Conservation (phyloP, 2,888 invertebrate species). For the Formica aserva region DNA sequence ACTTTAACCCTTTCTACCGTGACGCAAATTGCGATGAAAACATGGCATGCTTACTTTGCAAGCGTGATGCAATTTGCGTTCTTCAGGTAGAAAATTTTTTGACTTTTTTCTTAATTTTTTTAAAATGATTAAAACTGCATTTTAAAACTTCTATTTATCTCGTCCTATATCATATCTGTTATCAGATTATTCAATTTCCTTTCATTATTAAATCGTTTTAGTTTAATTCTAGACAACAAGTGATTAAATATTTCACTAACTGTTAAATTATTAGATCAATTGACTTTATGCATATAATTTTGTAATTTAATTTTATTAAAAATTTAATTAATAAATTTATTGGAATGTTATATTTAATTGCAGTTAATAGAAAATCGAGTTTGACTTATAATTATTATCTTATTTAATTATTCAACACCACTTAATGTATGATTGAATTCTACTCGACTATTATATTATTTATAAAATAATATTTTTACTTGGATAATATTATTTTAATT, state of each 20-base stretch:
- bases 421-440: neutral
- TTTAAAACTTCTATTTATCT: neutral
- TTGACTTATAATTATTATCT: neutral
- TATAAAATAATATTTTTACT: too few species aligned
- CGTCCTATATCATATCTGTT: neutral
- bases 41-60: neutral
- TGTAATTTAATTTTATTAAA: neutral
- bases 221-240: neutral
- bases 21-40: slow-evolving; percentile 42
- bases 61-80: slow-evolving; percentile 10
- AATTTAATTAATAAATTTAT: neutral
- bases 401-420: neutral
- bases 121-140: neutral
- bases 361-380: too few species aligned
- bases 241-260: neutral
- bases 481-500: neutral
- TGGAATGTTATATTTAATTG: neutral
- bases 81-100: neutral
- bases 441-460: neutral
- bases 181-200: neutral
- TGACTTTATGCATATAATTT: neutral
- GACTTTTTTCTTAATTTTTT: neutral
- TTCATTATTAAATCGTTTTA: neutral
- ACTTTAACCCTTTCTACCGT: slow-evolving; percentile 39
- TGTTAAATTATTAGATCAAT: neutral